phyloP scores from a whole-genome alignment of 2,888 invertebrate species.

The Thera obeliscata region DNA sequence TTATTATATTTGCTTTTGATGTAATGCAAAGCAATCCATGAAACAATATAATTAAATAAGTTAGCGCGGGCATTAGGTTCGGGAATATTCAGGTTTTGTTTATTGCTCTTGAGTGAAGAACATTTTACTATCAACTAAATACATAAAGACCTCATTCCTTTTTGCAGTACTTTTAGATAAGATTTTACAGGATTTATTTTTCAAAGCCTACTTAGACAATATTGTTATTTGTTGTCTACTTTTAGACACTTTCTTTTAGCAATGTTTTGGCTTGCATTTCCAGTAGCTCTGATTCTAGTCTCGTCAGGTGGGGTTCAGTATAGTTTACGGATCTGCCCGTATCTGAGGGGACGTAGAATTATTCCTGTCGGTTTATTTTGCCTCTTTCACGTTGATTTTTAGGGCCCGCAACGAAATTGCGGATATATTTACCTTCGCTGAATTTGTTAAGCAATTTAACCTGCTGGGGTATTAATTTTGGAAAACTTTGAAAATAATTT shows the following conservation, averaged over 20 bases:
- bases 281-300: conserved; percentile 43
- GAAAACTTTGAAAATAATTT: conserved; percentile 7
- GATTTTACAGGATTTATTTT: no score
- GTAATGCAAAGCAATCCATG: no score
- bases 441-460: conserved; percentile 33
- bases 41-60: no score
- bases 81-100: no score
- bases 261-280: conserved; percentile 38
- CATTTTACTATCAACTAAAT: no score
- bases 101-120: no score
- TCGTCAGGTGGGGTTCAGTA: conserved; percentile 59
- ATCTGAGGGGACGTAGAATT: conserved; percentile 69
- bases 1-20: not conserved
- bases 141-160: no score
- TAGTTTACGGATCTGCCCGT: conserved; percentile 63
- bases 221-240: no score
- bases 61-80: no score
- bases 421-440: conserved; percentile 31
- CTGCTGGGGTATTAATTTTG: conserved; percentile 33
- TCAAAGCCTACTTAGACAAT: no score
- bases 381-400: conserved; percentile 47
- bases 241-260: not conserved
- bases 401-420: conserved; percentile 34
- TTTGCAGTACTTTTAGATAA: no score
- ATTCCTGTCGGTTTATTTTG: conserved; percentile 67